Conservation (phyloP, 1,140 invertebrate genomes). For the Melanaphis sacchari region DNA sequence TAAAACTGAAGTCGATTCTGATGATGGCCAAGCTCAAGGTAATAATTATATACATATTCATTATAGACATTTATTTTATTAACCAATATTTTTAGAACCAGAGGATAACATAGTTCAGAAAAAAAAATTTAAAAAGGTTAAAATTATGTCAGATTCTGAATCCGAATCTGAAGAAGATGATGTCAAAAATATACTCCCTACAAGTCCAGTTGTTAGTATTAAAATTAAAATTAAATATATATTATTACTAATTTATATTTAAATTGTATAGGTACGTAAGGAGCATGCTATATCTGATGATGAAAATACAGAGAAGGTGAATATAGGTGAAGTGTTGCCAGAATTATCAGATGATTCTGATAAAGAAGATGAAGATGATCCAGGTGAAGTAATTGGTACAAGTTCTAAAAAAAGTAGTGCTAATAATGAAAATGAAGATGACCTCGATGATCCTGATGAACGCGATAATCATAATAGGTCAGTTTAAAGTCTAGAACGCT, state of each 20-base stretch:
- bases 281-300: conserved; percentile 11
- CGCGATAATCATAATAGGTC: conserved; percentile 16
- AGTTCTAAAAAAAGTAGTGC: conserved; percentile 58
- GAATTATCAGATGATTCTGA: conserved; percentile 38
- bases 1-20: not conserved
- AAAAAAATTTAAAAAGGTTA: conserved; percentile 38
- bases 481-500: not conserved
- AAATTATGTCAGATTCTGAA: conserved; percentile 34
- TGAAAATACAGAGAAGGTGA: not conserved
- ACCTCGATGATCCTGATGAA: conserved; percentile 57
- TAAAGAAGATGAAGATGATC: not conserved
- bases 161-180: conserved; percentile 21
- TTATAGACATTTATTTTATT: not conserved
- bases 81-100: not conserved
- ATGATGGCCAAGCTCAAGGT: not conserved
- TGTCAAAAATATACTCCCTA: not conserved
- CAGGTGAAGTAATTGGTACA: conserved; percentile 15
- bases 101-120: not conserved
- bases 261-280: not conserved
- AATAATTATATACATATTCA: not conserved
- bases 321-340: not conserved
- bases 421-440: conserved; percentile 59
- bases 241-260: not conserved
- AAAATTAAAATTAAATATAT: not conserved
- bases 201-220: not conserved